Conservation (phyloP, 2,797 vertebrate species). For the Yasuhikotakia modesta region DNA sequence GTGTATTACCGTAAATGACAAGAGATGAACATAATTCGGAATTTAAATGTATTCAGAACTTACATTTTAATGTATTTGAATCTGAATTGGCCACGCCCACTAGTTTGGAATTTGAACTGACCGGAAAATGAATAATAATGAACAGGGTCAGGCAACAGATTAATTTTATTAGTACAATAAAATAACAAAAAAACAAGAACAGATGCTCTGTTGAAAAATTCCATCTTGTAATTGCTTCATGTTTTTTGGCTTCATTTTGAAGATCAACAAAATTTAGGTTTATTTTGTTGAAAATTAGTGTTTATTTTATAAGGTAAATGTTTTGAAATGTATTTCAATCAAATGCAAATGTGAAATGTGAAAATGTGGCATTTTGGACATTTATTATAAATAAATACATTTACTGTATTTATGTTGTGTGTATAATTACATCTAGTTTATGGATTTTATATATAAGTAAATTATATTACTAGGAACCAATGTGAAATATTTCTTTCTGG, state of each 20-base stretch:
- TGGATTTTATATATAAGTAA: neutral
- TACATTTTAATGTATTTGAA: neutral
- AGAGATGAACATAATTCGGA: neutral
- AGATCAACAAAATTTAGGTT: neutral
- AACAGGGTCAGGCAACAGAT: neutral
- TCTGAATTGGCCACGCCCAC: neutral
- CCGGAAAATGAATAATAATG: neutral
- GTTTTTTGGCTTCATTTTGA: neutral
- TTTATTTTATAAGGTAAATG: no score
- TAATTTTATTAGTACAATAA: neutral
- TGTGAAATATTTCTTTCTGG: neutral
- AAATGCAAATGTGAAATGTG: neutral
- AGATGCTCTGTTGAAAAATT: neutral
- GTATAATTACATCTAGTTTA: no score
- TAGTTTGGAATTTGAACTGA: neutral
- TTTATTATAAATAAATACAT: neutral
- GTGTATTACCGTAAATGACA: neutral
- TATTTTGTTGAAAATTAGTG: no score
- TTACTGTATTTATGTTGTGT: no score
- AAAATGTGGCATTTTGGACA: neutral
- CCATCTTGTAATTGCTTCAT: neutral
- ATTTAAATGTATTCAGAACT: neutral
- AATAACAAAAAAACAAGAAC: neutral
- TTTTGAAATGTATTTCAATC: neutral
- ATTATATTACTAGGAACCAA: neutral